phyloP scores from a whole-genome alignment of 2,888 invertebrate genomes.

The Cosmia trapezina region DNA sequence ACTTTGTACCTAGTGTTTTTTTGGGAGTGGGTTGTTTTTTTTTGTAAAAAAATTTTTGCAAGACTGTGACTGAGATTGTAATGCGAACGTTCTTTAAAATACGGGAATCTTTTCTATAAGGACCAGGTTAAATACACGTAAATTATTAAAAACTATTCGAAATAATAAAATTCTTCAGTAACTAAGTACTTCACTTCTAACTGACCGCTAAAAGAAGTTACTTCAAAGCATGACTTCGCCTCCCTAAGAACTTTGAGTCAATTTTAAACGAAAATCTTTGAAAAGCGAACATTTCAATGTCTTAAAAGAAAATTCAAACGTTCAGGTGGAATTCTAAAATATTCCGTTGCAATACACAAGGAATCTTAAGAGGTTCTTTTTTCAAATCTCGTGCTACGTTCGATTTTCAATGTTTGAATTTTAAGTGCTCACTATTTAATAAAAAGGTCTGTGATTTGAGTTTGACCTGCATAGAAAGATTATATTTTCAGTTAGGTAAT shows the following conservation, averaged over 20 bases:
- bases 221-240: slow-evolving; percentile 8
- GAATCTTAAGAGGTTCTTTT: slow-evolving; percentile 34
- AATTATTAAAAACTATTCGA: neutral
- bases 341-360: slow-evolving; percentile 43
- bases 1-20: too few relatives aligned
- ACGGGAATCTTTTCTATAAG: neutral
- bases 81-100: neutral
- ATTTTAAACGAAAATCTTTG: slow-evolving; percentile 29
- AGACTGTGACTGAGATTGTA: too few relatives aligned
- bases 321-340: slow-evolving; percentile 36
- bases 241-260: slow-evolving; percentile 16
- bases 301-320: slow-evolving; percentile 25
- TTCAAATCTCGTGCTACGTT: slow-evolving; percentile 34
- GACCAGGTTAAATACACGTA: neutral
- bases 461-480: neutral
- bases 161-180: neutral
- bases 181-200: neutral
- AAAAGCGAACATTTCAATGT: slow-evolving; percentile 36
- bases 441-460: slow-evolving; percentile 9
- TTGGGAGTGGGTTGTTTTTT: too few relatives aligned
- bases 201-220: neutral
- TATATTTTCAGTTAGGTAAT: neutral
- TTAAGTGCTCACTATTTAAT: slow-evolving; percentile 19
- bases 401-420: slow-evolving; percentile 39
- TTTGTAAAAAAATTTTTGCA: too few relatives aligned